Conservation (phyloP, 2,113 vertebrate species). For the Antigone vipio region DNA sequence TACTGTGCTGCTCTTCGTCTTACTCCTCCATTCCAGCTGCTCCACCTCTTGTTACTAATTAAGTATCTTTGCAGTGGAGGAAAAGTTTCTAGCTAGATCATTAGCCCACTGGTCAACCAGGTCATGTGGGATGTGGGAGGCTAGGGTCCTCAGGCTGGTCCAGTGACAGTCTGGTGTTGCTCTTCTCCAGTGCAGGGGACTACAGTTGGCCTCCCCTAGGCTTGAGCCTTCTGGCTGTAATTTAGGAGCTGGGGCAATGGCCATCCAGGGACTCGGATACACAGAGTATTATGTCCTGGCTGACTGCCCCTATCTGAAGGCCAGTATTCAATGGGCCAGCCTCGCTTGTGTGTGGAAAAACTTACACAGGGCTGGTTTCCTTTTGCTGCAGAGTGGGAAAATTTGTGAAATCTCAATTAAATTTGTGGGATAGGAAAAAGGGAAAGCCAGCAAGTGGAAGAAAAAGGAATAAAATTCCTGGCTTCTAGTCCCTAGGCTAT, state of each 20-base stretch:
- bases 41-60: constrained; percentile 12
- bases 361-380: constrained; percentile 19
- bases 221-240: not conserved
- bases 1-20: not conserved
- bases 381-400: constrained; percentile 47
- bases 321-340: not conserved
- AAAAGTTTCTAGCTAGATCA: not conserved
- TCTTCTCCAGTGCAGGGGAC: not conserved
- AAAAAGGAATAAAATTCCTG: constrained; percentile 30
- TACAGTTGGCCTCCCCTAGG: not conserved
- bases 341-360: not conserved
- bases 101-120: not conserved
- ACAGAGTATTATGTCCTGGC: not conserved
- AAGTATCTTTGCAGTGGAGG: not conserved
- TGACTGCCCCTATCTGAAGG: not conserved
- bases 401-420: constrained; percentile 36
- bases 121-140: not conserved
- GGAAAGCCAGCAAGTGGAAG: constrained; percentile 38
- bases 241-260: not conserved
- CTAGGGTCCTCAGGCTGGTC: not conserved
- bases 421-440: constrained; percentile 34
- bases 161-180: not conserved
- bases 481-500: not conserved
- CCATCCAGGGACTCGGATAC: not conserved
- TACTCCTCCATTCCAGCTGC: not conserved